Evolutionary conservation across 2,888 invertebrate genomes (phyloP).

Genomic region (Ptychoptera albimana): DNA sequence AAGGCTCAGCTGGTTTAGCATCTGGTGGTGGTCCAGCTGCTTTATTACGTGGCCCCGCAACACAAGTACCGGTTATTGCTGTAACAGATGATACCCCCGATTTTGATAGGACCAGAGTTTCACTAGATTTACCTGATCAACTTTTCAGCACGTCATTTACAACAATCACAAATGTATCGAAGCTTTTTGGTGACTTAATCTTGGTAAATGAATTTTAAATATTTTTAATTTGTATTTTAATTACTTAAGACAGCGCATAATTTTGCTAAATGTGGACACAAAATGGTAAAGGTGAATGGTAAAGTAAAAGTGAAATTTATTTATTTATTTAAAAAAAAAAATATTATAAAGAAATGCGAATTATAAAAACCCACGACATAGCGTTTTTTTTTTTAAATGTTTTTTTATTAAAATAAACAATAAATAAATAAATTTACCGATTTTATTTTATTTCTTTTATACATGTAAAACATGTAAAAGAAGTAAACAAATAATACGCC

Average conservation of each 20-base stretch:
- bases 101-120: constrained; percentile 35
- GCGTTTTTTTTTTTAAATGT: background rate
- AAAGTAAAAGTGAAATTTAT: too few species aligned
- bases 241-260: too few species aligned
- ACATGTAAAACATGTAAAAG: too few species aligned
- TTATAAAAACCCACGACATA: too few species aligned
- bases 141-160: constrained; percentile 42
- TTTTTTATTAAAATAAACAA: constrained; percentile 1
- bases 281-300: too few species aligned
- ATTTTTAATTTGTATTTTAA: background rate
- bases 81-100: constrained; percentile 32
- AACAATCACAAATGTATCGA: constrained; percentile 40
- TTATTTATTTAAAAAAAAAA: too few species aligned
- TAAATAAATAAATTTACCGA: background rate
- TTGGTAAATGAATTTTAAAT: constrained; percentile 32
- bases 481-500: too few species aligned
- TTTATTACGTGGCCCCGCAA: constrained; percentile 1
- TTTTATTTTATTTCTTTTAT: too few species aligned
- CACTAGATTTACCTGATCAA: constrained; percentile 39
- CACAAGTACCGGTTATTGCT: constrained; percentile 14
- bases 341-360: too few species aligned
- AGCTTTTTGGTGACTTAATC: constrained; percentile 39
- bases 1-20: constrained; percentile 9
- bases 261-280: too few species aligned
- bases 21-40: constrained; percentile 3